Conservation (phyloP, 2,797 vertebrate genomes). For the Poecile montanus region DNA sequence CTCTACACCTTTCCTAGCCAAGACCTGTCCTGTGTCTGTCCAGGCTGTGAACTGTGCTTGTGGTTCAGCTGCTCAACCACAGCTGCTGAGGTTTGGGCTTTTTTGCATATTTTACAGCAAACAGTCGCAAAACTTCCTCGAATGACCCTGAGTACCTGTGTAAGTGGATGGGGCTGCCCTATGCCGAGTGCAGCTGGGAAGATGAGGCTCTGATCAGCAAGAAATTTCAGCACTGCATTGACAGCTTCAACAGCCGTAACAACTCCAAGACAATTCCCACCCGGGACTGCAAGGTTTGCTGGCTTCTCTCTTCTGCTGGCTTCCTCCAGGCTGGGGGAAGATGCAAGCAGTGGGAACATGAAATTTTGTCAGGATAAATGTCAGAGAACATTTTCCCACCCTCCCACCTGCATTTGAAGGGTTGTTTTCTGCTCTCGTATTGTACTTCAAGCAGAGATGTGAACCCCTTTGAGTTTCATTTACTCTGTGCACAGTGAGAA, state of each 20-base stretch:
- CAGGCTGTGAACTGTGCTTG: rapidly evolving
- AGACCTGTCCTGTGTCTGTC: neutral
- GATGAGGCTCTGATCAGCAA: conserved; percentile 90
- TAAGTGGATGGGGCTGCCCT: conserved; percentile 99
- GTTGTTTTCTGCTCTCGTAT: neutral
- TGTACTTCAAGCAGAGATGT: neutral
- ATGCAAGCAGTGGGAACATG: neutral
- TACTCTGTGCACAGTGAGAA: neutral
- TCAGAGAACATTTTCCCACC: neutral
- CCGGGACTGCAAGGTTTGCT: conserved; percentile 93
- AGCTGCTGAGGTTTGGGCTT: neutral
- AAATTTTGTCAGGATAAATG: conserved; percentile 5
- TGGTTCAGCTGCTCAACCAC: neutral
- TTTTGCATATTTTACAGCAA: conserved; percentile 76
- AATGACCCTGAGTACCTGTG: conserved; percentile 95
- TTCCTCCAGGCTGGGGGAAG: neutral
- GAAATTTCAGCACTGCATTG: conserved; percentile 91
- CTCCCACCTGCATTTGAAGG: neutral
- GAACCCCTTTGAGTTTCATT: conserved; percentile 7
- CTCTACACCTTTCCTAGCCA: neutral
- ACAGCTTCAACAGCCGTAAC: conserved; percentile 89
- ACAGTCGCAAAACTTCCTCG: conserved; percentile 87
- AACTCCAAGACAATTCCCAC: conserved; percentile 92
- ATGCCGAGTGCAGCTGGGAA: conserved; percentile 97
- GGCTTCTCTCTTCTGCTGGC: neutral